Evolutionary conservation across 2,888 invertebrate genomes (phyloP).

Genomic region (Lasioglossum malachurum): DNA sequence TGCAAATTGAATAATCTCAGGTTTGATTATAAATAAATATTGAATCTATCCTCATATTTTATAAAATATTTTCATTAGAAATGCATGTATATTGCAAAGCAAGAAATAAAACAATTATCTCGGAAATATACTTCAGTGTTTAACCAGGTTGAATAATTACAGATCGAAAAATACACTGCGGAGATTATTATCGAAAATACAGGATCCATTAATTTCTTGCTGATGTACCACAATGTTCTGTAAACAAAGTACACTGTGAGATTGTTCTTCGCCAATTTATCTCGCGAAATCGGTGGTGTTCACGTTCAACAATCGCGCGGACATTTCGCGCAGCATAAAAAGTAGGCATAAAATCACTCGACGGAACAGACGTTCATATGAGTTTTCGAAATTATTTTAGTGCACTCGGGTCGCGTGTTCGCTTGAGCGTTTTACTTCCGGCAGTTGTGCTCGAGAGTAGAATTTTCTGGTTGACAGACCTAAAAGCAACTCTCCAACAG

Average conservation of each 20-base stretch:
- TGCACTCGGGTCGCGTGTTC: neutral
- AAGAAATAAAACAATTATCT: neutral
- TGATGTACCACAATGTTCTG: neutral
- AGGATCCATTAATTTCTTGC: neutral
- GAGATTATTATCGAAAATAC: neutral
- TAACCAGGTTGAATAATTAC: neutral
- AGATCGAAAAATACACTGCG: neutral
- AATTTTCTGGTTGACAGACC: conserved; percentile 15
- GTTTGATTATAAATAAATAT: neutral
- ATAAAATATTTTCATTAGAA: neutral
- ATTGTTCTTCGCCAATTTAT: neutral
- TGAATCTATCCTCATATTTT: neutral
- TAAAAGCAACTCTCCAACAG: conserved; percentile 17
- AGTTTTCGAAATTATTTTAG: conserved; percentile 12
- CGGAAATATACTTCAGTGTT: neutral
- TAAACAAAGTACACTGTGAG: neutral
- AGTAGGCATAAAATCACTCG: neutral
- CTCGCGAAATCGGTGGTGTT: neutral
- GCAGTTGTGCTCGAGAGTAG: conserved; percentile 17
- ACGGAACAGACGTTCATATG: neutral
- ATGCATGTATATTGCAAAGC: neutral
- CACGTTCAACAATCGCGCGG: neutral
- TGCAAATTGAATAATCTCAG: neutral
- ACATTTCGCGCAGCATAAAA: neutral
- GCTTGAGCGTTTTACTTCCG: neutral